Evolutionary conservation across 2,113 vertebrate genomes (phyloP).

Genomic region (Telmatochromis sp.): DNA sequence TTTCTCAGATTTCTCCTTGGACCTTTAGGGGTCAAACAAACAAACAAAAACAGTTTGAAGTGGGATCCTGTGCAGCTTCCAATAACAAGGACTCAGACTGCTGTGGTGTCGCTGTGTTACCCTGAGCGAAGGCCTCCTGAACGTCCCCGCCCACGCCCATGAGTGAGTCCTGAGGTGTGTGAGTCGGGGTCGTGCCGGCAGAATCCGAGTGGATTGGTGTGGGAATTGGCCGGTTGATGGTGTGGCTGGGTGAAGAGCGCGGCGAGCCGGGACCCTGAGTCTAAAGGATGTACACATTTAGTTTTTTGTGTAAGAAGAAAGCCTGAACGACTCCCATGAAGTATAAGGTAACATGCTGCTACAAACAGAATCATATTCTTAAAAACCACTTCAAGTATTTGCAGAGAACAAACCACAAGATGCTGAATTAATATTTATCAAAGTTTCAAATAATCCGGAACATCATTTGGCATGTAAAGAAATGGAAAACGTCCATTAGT

Average conservation of each 20-base stretch:
- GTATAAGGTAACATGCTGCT: slow-evolving; percentile 8
- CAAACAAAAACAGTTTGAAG: background rate
- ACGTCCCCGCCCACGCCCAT: slow-evolving; percentile 95
- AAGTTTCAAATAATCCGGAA: background rate
- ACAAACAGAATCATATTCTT: background rate
- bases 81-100: background rate
- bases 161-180: slow-evolving; percentile 94
- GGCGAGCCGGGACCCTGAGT: slow-evolving; percentile 92
- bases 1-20: slow-evolving; percentile 94
- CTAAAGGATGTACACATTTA: slow-evolving; percentile 68
- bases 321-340: background rate
- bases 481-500: background rate
- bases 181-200: slow-evolving; percentile 85
- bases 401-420: background rate
- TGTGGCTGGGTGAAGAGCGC: slow-evolving; percentile 93
- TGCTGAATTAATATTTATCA: background rate
- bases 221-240: slow-evolving; percentile 86
- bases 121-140: slow-evolving; percentile 94
- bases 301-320: background rate
- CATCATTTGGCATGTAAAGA: background rate
- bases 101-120: slow-evolving; percentile 58
- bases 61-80: background rate
- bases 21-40: slow-evolving; percentile 67
- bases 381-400: background rate
- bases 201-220: slow-evolving; percentile 90